phyloP scores from a whole-genome alignment of 2,797 vertebrate species.

The Leptatherina wallacei region DNA sequence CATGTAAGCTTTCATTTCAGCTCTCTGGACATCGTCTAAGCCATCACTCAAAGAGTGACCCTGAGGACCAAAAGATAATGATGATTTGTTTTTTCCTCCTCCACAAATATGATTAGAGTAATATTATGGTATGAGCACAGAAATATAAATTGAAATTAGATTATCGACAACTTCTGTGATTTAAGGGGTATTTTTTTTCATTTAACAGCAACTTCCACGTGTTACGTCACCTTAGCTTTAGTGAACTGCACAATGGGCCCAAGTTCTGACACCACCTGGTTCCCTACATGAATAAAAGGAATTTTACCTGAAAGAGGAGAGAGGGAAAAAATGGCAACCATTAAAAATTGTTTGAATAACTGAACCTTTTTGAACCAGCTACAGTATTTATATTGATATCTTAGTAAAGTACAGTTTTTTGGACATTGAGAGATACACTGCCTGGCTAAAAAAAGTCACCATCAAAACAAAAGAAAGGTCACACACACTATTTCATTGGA shows the following conservation, averaged over 20 bases:
- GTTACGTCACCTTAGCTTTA: conserved; percentile 91
- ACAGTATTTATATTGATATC: rapidly evolving
- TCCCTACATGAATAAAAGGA: conserved; percentile 96
- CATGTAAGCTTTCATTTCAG: conserved; percentile 99
- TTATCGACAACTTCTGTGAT: not conserved
- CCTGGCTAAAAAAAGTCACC: too few relatives aligned
- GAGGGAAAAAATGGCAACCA: not conserved
- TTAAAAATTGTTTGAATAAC: not conserved
- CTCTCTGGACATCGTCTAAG: conserved; percentile 95
- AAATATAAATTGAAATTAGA: not conserved
- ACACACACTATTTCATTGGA: too few relatives aligned
- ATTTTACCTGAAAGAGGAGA: conserved; percentile 88
- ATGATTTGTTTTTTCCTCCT: not conserved
- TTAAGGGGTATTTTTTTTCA: not conserved
- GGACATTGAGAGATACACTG: not conserved
- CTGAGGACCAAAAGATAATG: conserved; percentile 71
- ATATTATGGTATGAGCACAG: not conserved
- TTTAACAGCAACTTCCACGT: not conserved
- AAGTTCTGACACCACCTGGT: conserved; percentile 97
- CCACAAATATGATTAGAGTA: not conserved
- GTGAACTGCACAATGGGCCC: conserved; percentile 96
- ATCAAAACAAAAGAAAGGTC: too few relatives aligned
- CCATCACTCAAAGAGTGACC: conserved; percentile 95
- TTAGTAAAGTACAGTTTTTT: not conserved
- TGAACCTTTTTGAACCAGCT: not conserved